Conservation (phyloP, 2,888 invertebrate genomes). For the Ypsolopha scabrella region DNA sequence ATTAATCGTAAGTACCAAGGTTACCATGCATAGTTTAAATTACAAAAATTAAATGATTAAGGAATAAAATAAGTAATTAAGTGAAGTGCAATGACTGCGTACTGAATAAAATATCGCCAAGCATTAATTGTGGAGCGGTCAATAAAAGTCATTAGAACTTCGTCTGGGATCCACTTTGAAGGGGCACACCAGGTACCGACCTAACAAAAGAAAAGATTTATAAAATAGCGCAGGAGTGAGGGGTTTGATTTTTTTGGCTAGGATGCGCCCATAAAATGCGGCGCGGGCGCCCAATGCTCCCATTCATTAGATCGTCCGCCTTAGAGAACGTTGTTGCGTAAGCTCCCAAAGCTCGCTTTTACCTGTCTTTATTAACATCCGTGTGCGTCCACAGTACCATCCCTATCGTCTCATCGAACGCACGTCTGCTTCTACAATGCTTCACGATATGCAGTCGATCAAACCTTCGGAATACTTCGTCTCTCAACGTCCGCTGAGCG, state of each 20-base stretch:
- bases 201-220: conserved; percentile 36
- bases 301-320: conserved; percentile 45
- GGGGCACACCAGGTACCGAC: conserved; percentile 48
- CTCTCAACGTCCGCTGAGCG: conserved; percentile 3
- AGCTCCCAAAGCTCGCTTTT: conserved; percentile 21
- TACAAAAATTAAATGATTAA: too few relatives aligned
- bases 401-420: conserved; percentile 10
- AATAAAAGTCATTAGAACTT: neutral
- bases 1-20: too few relatives aligned
- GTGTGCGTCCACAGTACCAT: conserved; percentile 14
- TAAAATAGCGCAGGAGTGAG: conserved; percentile 40
- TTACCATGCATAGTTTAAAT: too few relatives aligned
- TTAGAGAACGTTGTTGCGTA: conserved; percentile 11
- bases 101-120: too few relatives aligned
- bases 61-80: too few relatives aligned
- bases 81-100: too few relatives aligned
- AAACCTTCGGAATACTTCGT: conserved; percentile 20
- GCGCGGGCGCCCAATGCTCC: conserved; percentile 29
- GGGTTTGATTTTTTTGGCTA: conserved; percentile 52
- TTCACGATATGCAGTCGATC: conserved; percentile 30
- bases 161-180: conserved; percentile 17
- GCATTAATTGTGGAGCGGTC: neutral
- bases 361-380: conserved; percentile 10
- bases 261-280: conserved; percentile 47
- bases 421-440: conserved; percentile 22